These are phyloP conservation scores for Boulengeromyrus knoepffleri DNA, from an alignment of 2,113 vertebrate genomes.

Conservation along the genomic window DNA sequence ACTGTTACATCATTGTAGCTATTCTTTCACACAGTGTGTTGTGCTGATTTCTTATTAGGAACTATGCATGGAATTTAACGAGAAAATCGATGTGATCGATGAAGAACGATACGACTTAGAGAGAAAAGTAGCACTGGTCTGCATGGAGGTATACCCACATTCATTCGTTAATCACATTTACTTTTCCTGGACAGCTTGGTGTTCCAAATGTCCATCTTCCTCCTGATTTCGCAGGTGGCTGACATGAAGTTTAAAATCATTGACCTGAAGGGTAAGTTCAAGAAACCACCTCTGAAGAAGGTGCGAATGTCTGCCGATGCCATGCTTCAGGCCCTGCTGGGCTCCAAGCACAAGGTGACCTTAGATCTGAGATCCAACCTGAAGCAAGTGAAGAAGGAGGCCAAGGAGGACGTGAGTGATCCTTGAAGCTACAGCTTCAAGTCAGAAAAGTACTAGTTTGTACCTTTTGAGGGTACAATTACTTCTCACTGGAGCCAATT, in stretches of 20 bases:
- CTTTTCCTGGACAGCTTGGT: not conserved
- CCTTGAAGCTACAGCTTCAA: not conserved
- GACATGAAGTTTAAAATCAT: constrained; percentile 90
- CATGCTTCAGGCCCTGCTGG: constrained; percentile 88
- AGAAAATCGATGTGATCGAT: constrained; percentile 74
- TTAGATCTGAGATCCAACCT: constrained; percentile 93
- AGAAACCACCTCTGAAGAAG: constrained; percentile 77
- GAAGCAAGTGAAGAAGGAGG: constrained; percentile 97
- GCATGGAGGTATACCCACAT: constrained; percentile 71
- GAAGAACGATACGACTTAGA: constrained; percentile 86
- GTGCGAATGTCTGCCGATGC: constrained; percentile 93
- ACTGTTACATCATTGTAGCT: not conserved
- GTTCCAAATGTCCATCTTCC: not conserved
- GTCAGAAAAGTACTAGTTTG: not conserved
- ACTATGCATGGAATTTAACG: constrained; percentile 73
- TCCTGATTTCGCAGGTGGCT: constrained; percentile 69
- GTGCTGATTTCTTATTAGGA: constrained; percentile 58
- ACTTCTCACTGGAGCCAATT: not conserved
- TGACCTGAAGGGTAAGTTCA: constrained; percentile 93
- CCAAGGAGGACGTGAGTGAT: constrained; percentile 78
- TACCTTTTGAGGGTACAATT: not conserved
- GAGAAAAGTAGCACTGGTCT: constrained; percentile 69
- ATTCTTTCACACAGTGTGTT: not conserved
- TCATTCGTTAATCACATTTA: not conserved
- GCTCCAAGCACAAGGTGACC: constrained; percentile 95